Evolutionary conservation across 2,113 vertebrate genomes (phyloP).

Genomic region (Bambusicola thoracicus): DNA sequence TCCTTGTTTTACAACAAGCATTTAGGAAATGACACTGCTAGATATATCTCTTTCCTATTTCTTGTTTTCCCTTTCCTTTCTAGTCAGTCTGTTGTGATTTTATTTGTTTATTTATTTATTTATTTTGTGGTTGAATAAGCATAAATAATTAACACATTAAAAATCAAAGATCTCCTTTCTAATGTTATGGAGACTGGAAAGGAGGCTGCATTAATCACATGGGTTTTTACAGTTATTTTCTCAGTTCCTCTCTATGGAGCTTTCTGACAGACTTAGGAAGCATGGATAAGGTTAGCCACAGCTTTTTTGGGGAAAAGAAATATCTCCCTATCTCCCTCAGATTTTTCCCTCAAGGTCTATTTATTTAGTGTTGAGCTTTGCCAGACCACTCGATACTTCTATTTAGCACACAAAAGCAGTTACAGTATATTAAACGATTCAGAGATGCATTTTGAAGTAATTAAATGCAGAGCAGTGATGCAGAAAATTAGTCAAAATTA

Average conservation of each 20-base stretch:
- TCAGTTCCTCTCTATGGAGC: neutral
- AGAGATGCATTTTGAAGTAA: slow-evolving; percentile 54
- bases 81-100: neutral
- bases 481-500: slow-evolving; percentile 61
- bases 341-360: slow-evolving; percentile 37
- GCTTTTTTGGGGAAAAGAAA: neutral
- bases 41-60: neutral
- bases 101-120: neutral
- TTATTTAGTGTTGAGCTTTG: slow-evolving; percentile 56
- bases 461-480: slow-evolving; percentile 37
- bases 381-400: slow-evolving; percentile 46
- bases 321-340: neutral
- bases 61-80: neutral
- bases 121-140: slow-evolving; percentile 2
- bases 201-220: neutral
- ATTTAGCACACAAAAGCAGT: slow-evolving; percentile 23
- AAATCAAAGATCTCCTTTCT: neutral
- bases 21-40: slow-evolving; percentile 3
- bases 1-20: neutral
- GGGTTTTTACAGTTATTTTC: neutral
- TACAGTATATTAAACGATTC: slow-evolving; percentile 29
- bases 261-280: slow-evolving; percentile 4
- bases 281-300: neutral
- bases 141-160: slow-evolving; percentile 23
- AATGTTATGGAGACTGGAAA: slow-evolving; percentile 3